Conservation (phyloP, 2,797 vertebrate species). For the Lerista edwardsae region DNA sequence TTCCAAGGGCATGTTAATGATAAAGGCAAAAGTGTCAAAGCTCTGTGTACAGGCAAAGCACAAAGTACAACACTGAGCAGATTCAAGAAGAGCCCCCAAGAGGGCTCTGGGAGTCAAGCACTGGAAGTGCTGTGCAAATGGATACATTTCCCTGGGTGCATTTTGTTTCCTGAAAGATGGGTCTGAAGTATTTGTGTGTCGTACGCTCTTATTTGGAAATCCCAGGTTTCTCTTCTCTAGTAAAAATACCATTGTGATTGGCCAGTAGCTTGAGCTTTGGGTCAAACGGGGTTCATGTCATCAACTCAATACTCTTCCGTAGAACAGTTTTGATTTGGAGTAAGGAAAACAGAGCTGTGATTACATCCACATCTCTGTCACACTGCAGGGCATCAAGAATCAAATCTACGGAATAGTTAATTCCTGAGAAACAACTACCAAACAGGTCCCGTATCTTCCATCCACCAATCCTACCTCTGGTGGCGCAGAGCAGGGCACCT, state of each 20-base stretch:
- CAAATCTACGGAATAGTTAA: slow-evolving; percentile 43
- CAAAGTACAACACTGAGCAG: background rate
- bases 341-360: slow-evolving; percentile 1
- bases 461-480: no score
- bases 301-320: slow-evolving; percentile 20
- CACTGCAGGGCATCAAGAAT: background rate
- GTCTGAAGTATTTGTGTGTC: background rate
- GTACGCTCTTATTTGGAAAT: background rate
- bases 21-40: background rate
- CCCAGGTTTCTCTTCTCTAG: background rate
- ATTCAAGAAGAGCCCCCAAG: background rate
- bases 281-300: slow-evolving; percentile 31
- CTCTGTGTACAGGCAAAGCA: background rate
- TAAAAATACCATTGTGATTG: slow-evolving; percentile 32
- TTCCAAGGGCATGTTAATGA: background rate
- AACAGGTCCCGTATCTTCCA: no score
- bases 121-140: background rate
- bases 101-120: background rate
- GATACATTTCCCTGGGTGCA: background rate
- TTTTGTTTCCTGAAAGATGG: background rate
- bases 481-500: no score
- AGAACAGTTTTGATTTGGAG: slow-evolving; percentile 15
- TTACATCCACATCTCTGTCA: background rate
- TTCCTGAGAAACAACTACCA: slow-evolving; percentile 1
- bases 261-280: slow-evolving; percentile 50